Base-by-base conservation (phyloP, 2,888 invertebrate species). In the Megaustenia siamemsis region DNA sequence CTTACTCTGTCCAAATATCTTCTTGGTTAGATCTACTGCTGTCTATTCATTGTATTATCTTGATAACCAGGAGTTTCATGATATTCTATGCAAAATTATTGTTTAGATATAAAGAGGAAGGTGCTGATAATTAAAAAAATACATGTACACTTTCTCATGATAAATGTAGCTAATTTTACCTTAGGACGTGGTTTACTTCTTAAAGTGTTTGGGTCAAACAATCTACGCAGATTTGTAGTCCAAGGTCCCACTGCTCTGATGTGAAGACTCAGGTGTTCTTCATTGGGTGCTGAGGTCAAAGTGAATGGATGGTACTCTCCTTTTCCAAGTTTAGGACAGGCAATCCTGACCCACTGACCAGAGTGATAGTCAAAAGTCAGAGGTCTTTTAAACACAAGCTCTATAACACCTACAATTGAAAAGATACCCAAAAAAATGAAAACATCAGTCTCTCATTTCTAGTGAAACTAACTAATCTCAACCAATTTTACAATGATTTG, bases 251-350 rank as follows among this genome's bases (percentile, higher is more conserved):
- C 95, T 60, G 95, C 95, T 89, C 96, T 93, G 87, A 96, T 95
- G 90, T 96, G 95, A 15, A 96, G 92, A 40, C 95, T 95, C 56
- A 96, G 93, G 87, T 94, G 94, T 38, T 94, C 92, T 91, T 96
- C 95, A 90, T 96, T 95, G 0, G 96, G 96, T n/a, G 96, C 95
- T 0, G 96, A 95, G 2, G 96, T 95, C 86, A 96, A 90, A 0
- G 96, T 96, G 90, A 96, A 96, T 0, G 96, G 96, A 92, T 96
- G 96, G 90, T 95, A 96, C 91, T 96, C 96, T 84, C 94, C 93
- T 28, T 93, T 91, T 86, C 95, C 95, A 82, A 95, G 92, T n/a
- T 92, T 93, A 49, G 95, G 91, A 89, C 95, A 95, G 24, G 96
- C 95, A 82, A 96, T 95, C 73, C 95, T 93, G 28, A 96, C 94